These are phyloP conservation scores for Rhamnusium bicolor DNA, from an alignment of 2,888 invertebrate genomes.

Conservation along the genomic window DNA sequence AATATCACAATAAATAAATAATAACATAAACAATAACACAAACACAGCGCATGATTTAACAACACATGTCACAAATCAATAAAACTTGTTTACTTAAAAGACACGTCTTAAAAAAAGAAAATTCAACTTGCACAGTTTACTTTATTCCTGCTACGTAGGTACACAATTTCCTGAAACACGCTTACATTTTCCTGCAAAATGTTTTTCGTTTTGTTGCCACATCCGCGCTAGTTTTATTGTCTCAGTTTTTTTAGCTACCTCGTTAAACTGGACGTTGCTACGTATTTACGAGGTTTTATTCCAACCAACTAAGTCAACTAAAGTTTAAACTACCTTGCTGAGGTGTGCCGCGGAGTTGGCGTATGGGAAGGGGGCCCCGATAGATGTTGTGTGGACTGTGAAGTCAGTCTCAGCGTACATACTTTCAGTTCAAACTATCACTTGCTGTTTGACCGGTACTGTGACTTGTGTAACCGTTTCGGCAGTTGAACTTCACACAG, in stretches of 20 bases:
- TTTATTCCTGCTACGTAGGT: slow-evolving; percentile 43
- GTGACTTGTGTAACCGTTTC: slow-evolving; percentile 26
- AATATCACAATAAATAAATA: slow-evolving; percentile 46
- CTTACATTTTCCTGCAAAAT: slow-evolving; percentile 52
- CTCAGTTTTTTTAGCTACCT: slow-evolving; percentile 37
- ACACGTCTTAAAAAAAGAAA: slow-evolving; percentile 46
- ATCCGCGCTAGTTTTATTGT: slow-evolving; percentile 47
- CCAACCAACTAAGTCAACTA: slow-evolving; percentile 57
- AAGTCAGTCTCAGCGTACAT: slow-evolving; percentile 29
- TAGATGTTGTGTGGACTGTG: slow-evolving; percentile 30
- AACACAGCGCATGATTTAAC: slow-evolving; percentile 51
- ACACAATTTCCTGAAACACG: slow-evolving; percentile 19
- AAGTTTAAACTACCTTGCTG: slow-evolving; percentile 59
- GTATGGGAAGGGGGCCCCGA: slow-evolving; percentile 55
- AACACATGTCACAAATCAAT: slow-evolving; percentile 59
- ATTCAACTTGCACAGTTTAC: slow-evolving; percentile 45
- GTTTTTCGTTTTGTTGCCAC: slow-evolving; percentile 19
- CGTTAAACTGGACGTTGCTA: slow-evolving; percentile 35
- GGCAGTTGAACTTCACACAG: neutral
- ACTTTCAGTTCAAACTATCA: slow-evolving; percentile 41
- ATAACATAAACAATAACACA: slow-evolving; percentile 46
- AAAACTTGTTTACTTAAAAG: slow-evolving; percentile 56
- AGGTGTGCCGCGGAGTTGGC: slow-evolving; percentile 59
- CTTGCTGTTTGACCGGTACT: slow-evolving; percentile 45
- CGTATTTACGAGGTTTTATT: slow-evolving; percentile 57